Evolutionary conservation across 2,113 vertebrate species (phyloP).

Genomic region (Grammomys dolichurus): DNA sequence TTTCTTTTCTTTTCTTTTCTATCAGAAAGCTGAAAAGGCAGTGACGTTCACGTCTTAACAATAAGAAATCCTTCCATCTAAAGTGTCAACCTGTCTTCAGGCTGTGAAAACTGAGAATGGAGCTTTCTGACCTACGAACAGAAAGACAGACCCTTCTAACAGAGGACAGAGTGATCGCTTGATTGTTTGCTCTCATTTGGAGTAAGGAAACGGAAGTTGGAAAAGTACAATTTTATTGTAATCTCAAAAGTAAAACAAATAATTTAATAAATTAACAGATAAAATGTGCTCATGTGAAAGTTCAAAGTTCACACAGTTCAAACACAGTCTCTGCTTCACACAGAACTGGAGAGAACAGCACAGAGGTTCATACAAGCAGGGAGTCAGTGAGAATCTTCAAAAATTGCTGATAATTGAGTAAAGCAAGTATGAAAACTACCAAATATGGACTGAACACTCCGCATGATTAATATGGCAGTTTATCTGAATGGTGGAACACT

Average conservation of each 20-base stretch:
- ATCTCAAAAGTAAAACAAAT: not conserved
- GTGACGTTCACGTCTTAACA: not conserved
- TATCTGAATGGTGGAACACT: too few species aligned
- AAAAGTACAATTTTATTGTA: not conserved
- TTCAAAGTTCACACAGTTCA: not conserved
- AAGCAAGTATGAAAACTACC: not conserved
- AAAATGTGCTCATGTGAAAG: not conserved
- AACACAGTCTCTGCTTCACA: not conserved
- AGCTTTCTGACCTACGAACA: not conserved
- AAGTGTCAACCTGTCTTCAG: not conserved
- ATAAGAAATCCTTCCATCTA: not conserved
- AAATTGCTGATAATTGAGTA: not conserved
- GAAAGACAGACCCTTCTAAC: not conserved
- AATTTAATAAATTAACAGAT: not conserved
- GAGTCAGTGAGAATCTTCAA: not conserved
- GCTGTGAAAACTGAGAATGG: not conserved
- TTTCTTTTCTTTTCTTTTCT: not conserved
- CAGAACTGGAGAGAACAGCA: not conserved
- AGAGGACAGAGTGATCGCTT: not conserved
- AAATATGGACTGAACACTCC: accelerated
- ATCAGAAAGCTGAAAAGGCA: too few species aligned
- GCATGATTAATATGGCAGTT: not conserved
- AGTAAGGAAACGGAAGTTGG: not conserved
- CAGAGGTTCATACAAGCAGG: accelerated
- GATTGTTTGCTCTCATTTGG: not conserved